Base-by-base conservation (phyloP, 2,797 vertebrate genomes). In the Chromis chromis region DNA sequence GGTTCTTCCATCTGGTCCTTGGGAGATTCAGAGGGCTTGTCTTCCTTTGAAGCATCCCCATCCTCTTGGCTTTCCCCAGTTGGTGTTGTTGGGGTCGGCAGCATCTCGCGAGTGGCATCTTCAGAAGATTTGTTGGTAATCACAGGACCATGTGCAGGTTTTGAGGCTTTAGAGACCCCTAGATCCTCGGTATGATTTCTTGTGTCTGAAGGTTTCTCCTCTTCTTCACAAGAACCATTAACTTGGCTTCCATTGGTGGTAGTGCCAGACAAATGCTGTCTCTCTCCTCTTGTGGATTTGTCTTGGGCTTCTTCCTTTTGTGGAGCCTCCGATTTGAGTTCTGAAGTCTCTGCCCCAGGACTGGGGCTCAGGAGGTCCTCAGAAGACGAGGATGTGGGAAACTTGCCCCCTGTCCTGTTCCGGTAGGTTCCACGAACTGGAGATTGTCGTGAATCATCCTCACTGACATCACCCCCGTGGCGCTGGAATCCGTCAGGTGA, bases 371-470 rank as follows among this genome's bases (percentile, higher is more conserved):
- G 85, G 40, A 95, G 89, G 68, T 95, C 95, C 72, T 96, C 95
- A 21, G 93, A 91, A 36, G 95, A 95, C 0, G 85, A 91, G 19
- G 93, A 95, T 14, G 81, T 50, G 0, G 94, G 95, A 62, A 93
- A 70, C 76, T 93, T 95, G 48, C 88, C 89, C 5, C 90, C 92
- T 22, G 33, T 60, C 76, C 86, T 91, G 57, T 79, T 86, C 54
- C 74, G 91, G 78, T 90, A 71, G 70, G 68, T 86, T 42, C 90
- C 90, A 12, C 50, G 28, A 25, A 93, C 78, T 0, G 94, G 94
- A 74, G 95, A 95, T 79, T 94, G 94, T 25, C 92, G 89, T 19
- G 93, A 93, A 39, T 95, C 94, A 7, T 95, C 95, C 74, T 96
- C 95, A 16, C 95, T 95, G 76, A 92, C 67, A 12, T 95, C 95